Conservation (phyloP, 2,797 vertebrate genomes). For the Xiphophorus birchmanni region DNA sequence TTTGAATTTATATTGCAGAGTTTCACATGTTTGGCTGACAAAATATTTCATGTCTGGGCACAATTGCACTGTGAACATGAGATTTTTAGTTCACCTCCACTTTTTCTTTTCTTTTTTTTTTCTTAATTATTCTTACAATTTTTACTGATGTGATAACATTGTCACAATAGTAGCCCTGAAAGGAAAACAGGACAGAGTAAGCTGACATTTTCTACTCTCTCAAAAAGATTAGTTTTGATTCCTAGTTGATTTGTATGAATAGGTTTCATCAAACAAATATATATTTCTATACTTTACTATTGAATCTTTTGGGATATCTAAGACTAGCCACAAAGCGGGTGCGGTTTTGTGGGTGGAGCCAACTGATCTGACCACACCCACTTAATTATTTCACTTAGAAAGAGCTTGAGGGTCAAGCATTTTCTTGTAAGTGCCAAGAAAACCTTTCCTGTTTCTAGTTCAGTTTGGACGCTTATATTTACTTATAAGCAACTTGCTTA, state of each 20-base stretch:
- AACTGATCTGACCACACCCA: not conserved
- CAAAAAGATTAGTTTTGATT: constrained; percentile 42
- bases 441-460: not conserved
- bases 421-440: not conserved
- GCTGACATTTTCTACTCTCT: constrained; percentile 7
- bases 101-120: constrained; percentile 8
- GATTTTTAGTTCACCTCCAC: constrained; percentile 1
- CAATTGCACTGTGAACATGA: constrained; percentile 16
- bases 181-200: constrained; percentile 22
- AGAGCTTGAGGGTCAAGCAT: not conserved
- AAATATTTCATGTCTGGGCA: constrained; percentile 25
- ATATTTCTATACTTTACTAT: not conserved
- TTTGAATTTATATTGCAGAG: constrained; percentile 34
- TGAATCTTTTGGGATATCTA: not conserved
- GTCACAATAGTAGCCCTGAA: not conserved
- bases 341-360: not conserved
- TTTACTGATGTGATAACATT: constrained; percentile 32
- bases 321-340: not conserved
- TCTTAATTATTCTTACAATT: constrained; percentile 1
- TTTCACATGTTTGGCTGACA: constrained; percentile 21
- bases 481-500: not conserved
- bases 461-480: not conserved
- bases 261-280: constrained; percentile 1
- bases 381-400: not conserved
- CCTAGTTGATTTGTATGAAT: constrained; percentile 44